phyloP scores from a whole-genome alignment of 2,113 vertebrate genomes.

The Tichodroma muraria region DNA sequence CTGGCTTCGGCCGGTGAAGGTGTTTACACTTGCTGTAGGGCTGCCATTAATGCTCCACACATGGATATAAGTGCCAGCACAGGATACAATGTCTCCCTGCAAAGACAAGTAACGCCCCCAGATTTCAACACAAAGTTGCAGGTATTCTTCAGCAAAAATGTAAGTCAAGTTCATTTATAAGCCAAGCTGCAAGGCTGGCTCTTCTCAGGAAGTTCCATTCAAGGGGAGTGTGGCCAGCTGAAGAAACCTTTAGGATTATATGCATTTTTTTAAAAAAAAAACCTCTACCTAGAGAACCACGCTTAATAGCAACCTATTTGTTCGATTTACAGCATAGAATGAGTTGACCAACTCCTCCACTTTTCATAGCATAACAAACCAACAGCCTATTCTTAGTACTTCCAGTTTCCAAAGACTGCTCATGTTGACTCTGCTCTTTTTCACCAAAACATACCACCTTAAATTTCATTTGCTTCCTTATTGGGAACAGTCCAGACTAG shows the following conservation, averaged over 20 bases:
- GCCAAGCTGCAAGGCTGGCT: not conserved
- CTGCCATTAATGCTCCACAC: constrained; percentile 99
- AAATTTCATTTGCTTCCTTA: not conserved
- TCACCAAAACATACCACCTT: not conserved
- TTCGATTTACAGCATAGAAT: not conserved
- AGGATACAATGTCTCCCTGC: constrained; percentile 94
- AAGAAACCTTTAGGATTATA: not conserved
- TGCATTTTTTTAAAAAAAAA: fast-evolving
- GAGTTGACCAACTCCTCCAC: not conserved
- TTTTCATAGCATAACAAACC: not conserved
- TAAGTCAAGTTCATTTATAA: not conserved
- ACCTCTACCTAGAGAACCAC: not conserved
- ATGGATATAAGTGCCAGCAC: constrained; percentile 92
- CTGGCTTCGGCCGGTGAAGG: constrained; percentile 94
- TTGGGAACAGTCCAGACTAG: not conserved
- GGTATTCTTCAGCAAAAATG: not conserved
- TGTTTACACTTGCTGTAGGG: constrained; percentile 92
- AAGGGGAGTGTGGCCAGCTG: not conserved
- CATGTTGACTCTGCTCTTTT: not conserved
- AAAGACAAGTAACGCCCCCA: not conserved
- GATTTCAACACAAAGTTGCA: not conserved
- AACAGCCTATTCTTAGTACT: not conserved
- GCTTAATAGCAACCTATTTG: not conserved
- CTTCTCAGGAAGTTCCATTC: not conserved
- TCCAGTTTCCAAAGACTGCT: not conserved